Evolutionary conservation across 2,888 invertebrate genomes (phyloP).

Genomic region (Lymantria monacha): DNA sequence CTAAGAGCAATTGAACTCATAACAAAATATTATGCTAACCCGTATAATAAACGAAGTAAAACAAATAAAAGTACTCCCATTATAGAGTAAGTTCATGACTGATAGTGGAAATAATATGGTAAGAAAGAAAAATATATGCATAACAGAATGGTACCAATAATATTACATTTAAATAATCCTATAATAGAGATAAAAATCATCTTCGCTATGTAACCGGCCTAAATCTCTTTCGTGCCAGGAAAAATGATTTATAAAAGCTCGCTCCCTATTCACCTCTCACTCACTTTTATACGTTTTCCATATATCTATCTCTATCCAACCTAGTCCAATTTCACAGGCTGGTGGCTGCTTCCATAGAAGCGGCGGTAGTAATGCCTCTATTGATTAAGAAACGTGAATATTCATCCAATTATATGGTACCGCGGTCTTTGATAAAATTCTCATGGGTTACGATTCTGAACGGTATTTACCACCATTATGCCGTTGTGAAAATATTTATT

Average conservation of each 20-base stretch:
- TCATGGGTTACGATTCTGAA: constrained; percentile 49
- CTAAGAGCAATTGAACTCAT: no score
- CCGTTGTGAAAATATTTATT: constrained; percentile 25
- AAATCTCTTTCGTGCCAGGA: constrained; percentile 65
- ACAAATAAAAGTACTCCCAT: no score
- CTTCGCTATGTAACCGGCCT: constrained; percentile 46
- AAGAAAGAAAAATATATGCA: no score
- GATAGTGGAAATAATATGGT: no score
- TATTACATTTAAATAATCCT: neutral
- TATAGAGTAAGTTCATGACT: no score
- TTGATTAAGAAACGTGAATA: constrained; percentile 81
- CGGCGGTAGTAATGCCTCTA: constrained; percentile 68
- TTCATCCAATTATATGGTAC: constrained; percentile 77
- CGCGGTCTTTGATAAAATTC: constrained; percentile 62
- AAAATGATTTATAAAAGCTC: constrained; percentile 80
- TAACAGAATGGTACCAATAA: no score
- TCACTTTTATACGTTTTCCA: constrained; percentile 28
- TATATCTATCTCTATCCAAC: constrained; percentile 52
- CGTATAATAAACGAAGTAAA: no score
- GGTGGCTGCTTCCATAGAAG: constrained; percentile 68
- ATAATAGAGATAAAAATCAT: neutral
- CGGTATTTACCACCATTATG: constrained; percentile 32
- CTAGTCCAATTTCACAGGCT: constrained; percentile 79
- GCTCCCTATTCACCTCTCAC: constrained; percentile 45
- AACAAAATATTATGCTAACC: no score